phyloP scores from a whole-genome alignment of 2,797 vertebrate species.

The Brachyrhaphis roseni region DNA sequence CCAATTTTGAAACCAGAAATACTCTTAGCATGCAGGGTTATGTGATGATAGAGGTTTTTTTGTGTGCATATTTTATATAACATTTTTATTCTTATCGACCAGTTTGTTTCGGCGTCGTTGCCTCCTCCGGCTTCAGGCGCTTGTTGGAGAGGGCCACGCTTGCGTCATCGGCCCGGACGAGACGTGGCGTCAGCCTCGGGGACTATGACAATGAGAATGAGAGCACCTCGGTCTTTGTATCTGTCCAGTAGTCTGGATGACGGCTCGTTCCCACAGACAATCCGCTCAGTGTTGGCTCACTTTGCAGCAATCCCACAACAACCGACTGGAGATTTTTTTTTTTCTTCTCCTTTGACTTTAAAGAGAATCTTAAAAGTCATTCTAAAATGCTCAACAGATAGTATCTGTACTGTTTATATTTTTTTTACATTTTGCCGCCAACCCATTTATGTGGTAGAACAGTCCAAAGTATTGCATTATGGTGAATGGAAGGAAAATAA shows the following conservation, averaged over 20 bases:
- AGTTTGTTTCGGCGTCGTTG: conserved; percentile 6
- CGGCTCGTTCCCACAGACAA: conserved; percentile 64
- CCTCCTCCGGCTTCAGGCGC: conserved; percentile 48
- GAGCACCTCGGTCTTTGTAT: conserved; percentile 66
- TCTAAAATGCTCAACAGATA: not conserved
- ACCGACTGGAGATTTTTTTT: conserved; percentile 27
- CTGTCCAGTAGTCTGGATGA: conserved; percentile 62
- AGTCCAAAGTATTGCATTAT: not conserved
- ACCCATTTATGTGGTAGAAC: not conserved
- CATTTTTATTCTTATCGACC: not conserved
- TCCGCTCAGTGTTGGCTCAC: conserved; percentile 64
- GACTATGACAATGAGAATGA: conserved; percentile 69
- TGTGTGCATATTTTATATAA: not conserved
- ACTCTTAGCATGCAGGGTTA: not conserved
- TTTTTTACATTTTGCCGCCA: not conserved
- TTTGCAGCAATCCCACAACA: conserved; percentile 56
- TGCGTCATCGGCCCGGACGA: conserved; percentile 58
- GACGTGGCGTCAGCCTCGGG: conserved; percentile 71
- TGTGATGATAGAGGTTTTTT: conserved; percentile 2
- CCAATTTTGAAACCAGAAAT: conserved; percentile 12
- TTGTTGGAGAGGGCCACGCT: conserved; percentile 52
- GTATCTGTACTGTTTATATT: too few relatives aligned
- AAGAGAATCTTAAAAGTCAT: conserved; percentile 2
- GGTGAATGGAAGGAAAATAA: not conserved
- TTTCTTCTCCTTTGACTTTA: conserved; percentile 13